These are phyloP conservation scores for Mythimna pallens DNA, from an alignment of 2,888 invertebrate species.

Conservation along the genomic window DNA sequence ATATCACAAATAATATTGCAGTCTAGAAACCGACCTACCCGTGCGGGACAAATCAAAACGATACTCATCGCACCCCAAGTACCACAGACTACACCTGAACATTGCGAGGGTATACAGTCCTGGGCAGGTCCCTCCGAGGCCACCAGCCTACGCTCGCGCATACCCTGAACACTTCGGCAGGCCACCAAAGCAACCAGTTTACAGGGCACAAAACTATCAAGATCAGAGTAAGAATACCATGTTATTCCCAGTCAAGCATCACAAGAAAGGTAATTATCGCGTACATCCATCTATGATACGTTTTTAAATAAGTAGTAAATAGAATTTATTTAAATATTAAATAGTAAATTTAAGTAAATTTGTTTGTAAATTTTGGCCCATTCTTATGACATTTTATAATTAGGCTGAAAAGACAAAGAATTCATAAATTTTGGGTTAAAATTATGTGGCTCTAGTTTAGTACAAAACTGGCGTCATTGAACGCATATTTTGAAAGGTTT, in stretches of 20 bases:
- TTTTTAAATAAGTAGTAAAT: constrained; percentile 9
- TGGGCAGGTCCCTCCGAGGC: constrained; percentile 22
- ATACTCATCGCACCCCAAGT: constrained; percentile 32
- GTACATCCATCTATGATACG: not conserved
- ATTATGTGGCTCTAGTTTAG: not conserved
- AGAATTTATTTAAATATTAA: constrained; percentile 2
- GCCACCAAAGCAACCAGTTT: not conserved
- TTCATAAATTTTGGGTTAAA: not conserved
- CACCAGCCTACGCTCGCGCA: constrained; percentile 3
- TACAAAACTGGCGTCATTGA: not conserved
- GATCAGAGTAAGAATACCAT: constrained; percentile 11
- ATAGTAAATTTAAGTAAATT: not conserved
- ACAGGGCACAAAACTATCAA: constrained; percentile 9
- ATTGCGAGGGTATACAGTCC: constrained; percentile 61
- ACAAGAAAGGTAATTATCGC: constrained; percentile 18
- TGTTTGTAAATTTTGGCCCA: constrained; percentile 1
- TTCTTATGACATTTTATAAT: not conserved
- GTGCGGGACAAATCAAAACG: constrained; percentile 37
- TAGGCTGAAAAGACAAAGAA: not conserved
- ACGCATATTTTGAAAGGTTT: not conserved
- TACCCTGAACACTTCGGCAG: constrained; percentile 5
- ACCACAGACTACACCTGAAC: constrained; percentile 58
- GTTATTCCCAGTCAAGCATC: constrained; percentile 4
- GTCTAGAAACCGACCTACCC: constrained; percentile 3
- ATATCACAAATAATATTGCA: constrained; percentile 39